Percentiles rank a stretch among this genome's conserved stretches.
These are phyloP conservation scores for Mythimna pallens DNA, from an alignment of 2,888 invertebrate genomes.

Conservation along the genomic window DNA sequence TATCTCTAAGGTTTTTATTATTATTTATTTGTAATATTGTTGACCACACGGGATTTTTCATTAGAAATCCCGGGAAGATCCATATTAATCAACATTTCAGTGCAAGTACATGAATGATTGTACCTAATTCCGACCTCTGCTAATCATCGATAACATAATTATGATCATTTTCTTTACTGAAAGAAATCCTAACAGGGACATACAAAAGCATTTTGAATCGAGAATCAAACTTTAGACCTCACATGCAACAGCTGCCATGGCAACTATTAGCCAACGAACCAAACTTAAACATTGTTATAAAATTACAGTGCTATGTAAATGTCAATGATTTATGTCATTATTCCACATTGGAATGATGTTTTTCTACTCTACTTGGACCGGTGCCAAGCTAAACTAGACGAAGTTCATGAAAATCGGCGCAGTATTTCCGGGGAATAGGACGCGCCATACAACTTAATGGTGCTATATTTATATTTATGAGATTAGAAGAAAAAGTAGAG, in stretches of 20 bases:
- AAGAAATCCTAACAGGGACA: background rate
- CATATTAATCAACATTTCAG: too few species aligned
- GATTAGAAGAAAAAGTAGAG: constrained; percentile 11
- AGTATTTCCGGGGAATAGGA: constrained; percentile 42
- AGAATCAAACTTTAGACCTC: background rate
- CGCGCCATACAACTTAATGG: constrained; percentile 40
- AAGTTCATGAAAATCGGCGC: constrained; percentile 46
- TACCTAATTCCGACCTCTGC: too few species aligned
- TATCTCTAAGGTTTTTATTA: too few species aligned
- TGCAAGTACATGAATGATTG: too few species aligned
- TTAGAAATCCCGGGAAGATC: too few species aligned
- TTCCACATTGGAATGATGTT: constrained; percentile 33
- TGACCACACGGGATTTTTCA: too few species aligned
- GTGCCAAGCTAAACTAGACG: constrained; percentile 35
- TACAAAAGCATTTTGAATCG: background rate
- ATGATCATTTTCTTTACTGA: too few species aligned
- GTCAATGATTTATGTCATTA: constrained; percentile 41
- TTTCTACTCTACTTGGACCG: constrained; percentile 45
- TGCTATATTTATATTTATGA: constrained; percentile 14
- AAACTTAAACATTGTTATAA: constrained; percentile 15
- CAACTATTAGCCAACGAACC: background rate
- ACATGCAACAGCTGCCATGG: background rate
- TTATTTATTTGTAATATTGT: too few species aligned
- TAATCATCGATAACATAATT: too few species aligned
- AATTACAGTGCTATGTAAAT: constrained; percentile 19